Conservation (phyloP, 2,113 vertebrate genomes). For the Ramphastos sulfuratus region DNA sequence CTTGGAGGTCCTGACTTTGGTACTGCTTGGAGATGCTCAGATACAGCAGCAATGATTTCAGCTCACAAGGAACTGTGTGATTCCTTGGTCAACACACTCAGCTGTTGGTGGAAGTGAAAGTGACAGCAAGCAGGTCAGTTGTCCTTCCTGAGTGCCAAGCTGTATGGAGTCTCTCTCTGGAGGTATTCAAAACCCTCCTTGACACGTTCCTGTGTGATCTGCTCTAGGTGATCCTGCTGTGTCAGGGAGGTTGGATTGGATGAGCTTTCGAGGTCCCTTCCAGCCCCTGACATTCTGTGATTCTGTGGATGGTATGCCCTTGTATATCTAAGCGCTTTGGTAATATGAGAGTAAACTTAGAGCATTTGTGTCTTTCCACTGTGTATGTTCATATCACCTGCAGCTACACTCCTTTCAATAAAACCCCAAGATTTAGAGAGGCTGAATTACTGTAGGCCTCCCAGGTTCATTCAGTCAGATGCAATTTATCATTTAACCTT, state of each 20-base stretch:
- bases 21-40: not conserved
- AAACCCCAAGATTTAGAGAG: not conserved
- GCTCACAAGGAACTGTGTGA: not conserved
- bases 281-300: too few relatives aligned
- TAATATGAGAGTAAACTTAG: not conserved
- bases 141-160: not conserved
- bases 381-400: not conserved
- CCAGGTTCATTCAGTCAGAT: not conserved
- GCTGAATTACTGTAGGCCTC: not conserved
- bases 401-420: not conserved
- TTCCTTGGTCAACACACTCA: not conserved
- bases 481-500: constrained; percentile 30
- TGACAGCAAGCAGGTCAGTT: not conserved
- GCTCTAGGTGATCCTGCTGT: too few relatives aligned
- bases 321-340: not conserved
- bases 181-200: too few relatives aligned
- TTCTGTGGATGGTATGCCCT: not conserved
- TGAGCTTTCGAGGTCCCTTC: too few relatives aligned
- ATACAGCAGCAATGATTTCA: not conserved
- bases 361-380: not conserved
- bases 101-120: not conserved
- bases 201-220: too few relatives aligned
- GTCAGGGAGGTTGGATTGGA: too few relatives aligned
- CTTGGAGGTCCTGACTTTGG: not conserved
- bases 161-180: not conserved